Evolutionary conservation across 1,140 invertebrate genomes (phyloP), one percentile per base, ranked within the genome.

Genomic region (Helicoverpa armigera): DNA sequence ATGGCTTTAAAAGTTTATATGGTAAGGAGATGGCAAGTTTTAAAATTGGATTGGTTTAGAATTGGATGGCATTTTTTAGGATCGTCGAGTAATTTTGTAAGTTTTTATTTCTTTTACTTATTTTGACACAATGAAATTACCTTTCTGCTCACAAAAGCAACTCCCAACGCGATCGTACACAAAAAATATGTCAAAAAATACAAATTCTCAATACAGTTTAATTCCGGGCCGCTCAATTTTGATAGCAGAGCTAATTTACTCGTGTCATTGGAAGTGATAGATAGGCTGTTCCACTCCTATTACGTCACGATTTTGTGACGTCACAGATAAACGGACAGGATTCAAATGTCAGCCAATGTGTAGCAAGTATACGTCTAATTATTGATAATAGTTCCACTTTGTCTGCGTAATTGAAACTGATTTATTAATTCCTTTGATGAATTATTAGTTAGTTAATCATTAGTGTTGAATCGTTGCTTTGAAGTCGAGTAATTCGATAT

Each of bases 231-330:
- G 23, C 18, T 56, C 50, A 56, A 75, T 54, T 75, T 60, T 75
- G 56, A 60, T 61, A 3, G 31, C n/a, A n/a, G 48, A 61, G 16
- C 31, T 75, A 75, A 75, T 75, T 75, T 61, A 75, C 54, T 54
- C 56, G 9, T 75, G 72, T 75, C 72, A 75, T 73, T 73, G 54
- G 16, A 50, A 61, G 60, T 73, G 70, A 73, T 54, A 35, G 70
- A 54, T 56, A 29, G 72, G 14, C 5, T 12, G 31, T 35, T 73
- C 23, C 51, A 18, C 14, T 13, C 2, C 13, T 58, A 75, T 60
- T 60, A 75, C 54, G 56, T 75, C 35, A 65, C 18, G 60, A 53
- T 11, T 31, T 23, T 48, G 5, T 13, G 23, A 53, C 23, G 65
- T 29, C 50, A 65, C 14, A 23, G 7, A 11, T 54, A 56, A 16